phyloP scores from a whole-genome alignment of 2,888 invertebrate genomes.

The Tillus elongatus region DNA sequence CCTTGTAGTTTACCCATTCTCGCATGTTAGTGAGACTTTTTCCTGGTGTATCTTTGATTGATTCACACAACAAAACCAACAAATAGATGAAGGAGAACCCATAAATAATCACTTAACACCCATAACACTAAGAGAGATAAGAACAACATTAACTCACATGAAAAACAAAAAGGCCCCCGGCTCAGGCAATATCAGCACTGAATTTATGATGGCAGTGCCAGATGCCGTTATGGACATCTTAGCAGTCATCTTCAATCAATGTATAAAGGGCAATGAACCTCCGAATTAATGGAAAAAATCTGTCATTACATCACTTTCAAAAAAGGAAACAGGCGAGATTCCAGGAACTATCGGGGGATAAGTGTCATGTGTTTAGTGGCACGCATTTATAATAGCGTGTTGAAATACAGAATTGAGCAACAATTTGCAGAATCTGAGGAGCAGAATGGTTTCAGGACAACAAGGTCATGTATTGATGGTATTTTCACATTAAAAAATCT shows the following conservation, averaged over 20 bases:
- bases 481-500: not conserved
- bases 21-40: no score
- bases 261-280: not conserved
- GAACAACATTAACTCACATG: not conserved
- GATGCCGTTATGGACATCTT: constrained; percentile 1
- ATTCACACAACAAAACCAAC: no score
- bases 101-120: no score
- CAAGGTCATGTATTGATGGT: not conserved
- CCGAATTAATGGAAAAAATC: not conserved
- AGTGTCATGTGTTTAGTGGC: constrained; percentile 4
- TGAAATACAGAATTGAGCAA: constrained; percentile 1
- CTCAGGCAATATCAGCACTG: not conserved
- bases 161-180: constrained; percentile 4
- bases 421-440: constrained; percentile 1
- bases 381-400: not conserved
- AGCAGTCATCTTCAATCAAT: not conserved
- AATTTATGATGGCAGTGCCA: not conserved
- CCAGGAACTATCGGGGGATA: not conserved
- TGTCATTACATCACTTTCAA: not conserved
- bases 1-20: no score
- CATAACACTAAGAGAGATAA: not conserved
- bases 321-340: not conserved
- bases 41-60: no score
- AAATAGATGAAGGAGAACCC: no score
- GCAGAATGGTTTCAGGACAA: constrained; percentile 2